Evolutionary conservation across 2,888 invertebrate genomes (phyloP).

Genomic region (Zele albiditarsus): DNA sequence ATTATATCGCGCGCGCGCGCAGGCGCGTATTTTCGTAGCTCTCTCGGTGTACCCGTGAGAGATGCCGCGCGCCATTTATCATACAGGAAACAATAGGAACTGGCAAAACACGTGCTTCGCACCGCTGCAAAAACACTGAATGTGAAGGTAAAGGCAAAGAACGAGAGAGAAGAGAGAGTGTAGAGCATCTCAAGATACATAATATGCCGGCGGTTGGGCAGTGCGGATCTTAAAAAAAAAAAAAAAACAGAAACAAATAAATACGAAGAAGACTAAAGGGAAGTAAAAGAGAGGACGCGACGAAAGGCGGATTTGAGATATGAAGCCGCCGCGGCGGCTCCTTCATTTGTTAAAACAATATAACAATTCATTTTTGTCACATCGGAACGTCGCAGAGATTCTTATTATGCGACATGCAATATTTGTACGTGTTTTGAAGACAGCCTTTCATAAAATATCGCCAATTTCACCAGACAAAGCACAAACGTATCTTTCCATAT

Average conservation of each 20-base stretch:
- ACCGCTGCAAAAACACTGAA: constrained; percentile 66
- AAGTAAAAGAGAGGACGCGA: constrained; percentile 26
- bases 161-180: constrained; percentile 40
- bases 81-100: constrained; percentile 73
- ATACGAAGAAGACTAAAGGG: constrained; percentile 28
- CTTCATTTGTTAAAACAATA: constrained; percentile 71
- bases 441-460: constrained; percentile 58
- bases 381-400: constrained; percentile 63
- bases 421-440: neutral
- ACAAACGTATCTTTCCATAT: neutral
- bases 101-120: constrained; percentile 73
- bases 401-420: constrained; percentile 51
- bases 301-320: constrained; percentile 34
- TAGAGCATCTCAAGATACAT: constrained; percentile 57
- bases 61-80: constrained; percentile 65
- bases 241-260: constrained; percentile 38
- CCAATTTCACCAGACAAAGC: constrained; percentile 41
- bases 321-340: constrained; percentile 54
- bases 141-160: constrained; percentile 45
- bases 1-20: neutral
- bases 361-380: constrained; percentile 71
- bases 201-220: constrained; percentile 56
- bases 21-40: constrained; percentile 37
- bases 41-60: constrained; percentile 39
- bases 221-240: constrained; percentile 41